phyloP scores from a whole-genome alignment of 2,888 invertebrate species.

The Baccha elongata region DNA sequence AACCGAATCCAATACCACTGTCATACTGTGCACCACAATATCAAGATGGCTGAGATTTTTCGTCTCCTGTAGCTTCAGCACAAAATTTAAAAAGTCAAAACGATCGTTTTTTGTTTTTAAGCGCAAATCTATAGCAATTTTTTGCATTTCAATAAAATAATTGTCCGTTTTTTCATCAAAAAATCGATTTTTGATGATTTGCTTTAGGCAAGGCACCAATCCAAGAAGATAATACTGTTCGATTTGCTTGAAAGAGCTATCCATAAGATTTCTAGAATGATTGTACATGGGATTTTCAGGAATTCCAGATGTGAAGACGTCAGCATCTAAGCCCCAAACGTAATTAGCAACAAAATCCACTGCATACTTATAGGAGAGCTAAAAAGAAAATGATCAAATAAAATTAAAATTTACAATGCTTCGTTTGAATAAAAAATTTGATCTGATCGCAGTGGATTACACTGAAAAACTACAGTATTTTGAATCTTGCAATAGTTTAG shows the following conservation, averaged over 20 bases:
- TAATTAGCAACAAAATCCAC: conserved; percentile 77
- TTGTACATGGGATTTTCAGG: conserved; percentile 73
- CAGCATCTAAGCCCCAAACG: conserved; percentile 79
- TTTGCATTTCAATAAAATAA: conserved; percentile 77
- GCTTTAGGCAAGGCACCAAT: conserved; percentile 75
- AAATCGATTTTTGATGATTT: conserved; percentile 75
- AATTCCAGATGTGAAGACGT: conserved; percentile 73
- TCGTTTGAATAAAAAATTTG: too few species aligned
- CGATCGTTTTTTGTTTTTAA: conserved; percentile 74
- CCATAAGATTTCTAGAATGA: conserved; percentile 76
- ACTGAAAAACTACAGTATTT: too few species aligned
- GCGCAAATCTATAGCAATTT: conserved; percentile 77
- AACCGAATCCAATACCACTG: conserved; percentile 79
- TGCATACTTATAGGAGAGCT: conserved; percentile 77
- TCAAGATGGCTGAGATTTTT: conserved; percentile 77
- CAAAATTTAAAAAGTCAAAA: conserved; percentile 78
- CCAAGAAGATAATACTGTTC: conserved; percentile 75
- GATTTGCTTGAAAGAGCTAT: conserved; percentile 73
- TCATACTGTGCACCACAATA: conserved; percentile 78
- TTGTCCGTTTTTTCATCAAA: conserved; percentile 85
- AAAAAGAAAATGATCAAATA: not conserved
- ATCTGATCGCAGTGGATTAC: too few species aligned
- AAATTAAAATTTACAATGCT: too few species aligned
- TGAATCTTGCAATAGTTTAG: too few species aligned
- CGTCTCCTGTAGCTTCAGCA: conserved; percentile 77